Conservation (phyloP, 2,797 vertebrate species). For the Heliangelus exortis region DNA sequence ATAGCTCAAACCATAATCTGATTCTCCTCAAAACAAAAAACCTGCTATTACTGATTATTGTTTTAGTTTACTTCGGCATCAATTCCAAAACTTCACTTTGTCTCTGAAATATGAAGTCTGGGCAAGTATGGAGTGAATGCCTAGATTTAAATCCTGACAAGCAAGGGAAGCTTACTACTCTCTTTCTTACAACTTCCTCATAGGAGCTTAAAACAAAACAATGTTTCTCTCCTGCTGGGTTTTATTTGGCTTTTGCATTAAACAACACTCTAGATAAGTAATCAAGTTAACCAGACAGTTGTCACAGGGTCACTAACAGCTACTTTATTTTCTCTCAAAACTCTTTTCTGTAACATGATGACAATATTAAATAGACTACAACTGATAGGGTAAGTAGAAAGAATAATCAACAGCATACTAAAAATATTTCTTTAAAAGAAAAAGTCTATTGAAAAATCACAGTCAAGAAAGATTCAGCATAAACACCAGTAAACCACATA, state of each 20-base stretch:
- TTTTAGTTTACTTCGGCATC: neutral
- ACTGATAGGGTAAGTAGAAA: neutral
- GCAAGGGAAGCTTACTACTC: conserved; percentile 15
- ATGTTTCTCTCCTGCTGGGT: conserved; percentile 36
- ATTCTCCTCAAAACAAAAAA: neutral
- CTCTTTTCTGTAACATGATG: neutral
- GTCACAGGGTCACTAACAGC: conserved; percentile 5
- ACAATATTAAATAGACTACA: neutral
- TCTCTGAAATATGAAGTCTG: conserved; percentile 22
- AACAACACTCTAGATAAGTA: conserved; percentile 18
- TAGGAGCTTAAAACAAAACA: conserved; percentile 30
- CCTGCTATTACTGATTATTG: conserved; percentile 5
- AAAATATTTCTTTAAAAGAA: conserved; percentile 43
- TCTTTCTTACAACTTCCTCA: neutral
- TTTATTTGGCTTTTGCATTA: conserved; percentile 50
- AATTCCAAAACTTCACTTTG: conserved; percentile 1
- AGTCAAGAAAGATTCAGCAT: neutral
- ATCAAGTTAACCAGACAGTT: conserved; percentile 40
- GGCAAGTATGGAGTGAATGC: neutral
- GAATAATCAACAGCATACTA: neutral
- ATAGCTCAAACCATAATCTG: neutral
- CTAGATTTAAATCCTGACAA: conserved; percentile 18
- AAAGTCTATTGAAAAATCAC: conserved; percentile 26
- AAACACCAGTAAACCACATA: neutral
- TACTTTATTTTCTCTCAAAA: conserved; percentile 35